A percentile compares a stretch with the other conserved stretches of the same genome.
These are phyloP conservation scores for Trissonchulus latispiculum DNA, from an alignment of 2,888 invertebrate genomes.

Conservation along the genomic window DNA sequence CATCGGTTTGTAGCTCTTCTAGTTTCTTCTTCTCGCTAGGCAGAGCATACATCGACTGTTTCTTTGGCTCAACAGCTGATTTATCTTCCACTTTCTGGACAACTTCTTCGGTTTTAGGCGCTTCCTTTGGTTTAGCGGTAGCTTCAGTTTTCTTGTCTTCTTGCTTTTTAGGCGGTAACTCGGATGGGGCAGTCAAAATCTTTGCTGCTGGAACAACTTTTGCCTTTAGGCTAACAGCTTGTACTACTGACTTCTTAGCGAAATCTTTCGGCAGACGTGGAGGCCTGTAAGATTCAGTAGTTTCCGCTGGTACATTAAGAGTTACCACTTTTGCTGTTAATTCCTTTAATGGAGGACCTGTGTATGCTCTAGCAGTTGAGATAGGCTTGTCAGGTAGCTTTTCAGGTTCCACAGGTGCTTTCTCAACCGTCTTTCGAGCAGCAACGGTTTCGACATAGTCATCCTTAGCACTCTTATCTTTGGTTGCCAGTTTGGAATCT, in stretches of 20 bases:
- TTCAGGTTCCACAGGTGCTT: too few species aligned
- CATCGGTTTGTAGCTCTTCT: not conserved
- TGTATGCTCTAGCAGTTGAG: too few species aligned
- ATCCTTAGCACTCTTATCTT: too few species aligned
- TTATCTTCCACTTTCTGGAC: not conserved
- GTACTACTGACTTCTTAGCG: slow-evolving; percentile 14
- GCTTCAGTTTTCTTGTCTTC: not conserved
- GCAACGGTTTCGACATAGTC: too few species aligned
- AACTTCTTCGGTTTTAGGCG: not conserved
- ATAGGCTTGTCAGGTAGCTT: too few species aligned
- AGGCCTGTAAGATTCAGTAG: not conserved
- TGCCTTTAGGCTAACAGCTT: not conserved
- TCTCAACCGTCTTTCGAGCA: too few species aligned
- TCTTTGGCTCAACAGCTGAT: not conserved
- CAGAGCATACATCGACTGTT: too few species aligned
- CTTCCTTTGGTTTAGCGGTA: not conserved
- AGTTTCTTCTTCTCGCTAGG: not conserved
- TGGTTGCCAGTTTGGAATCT: too few species aligned
- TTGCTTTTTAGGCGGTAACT: not conserved
- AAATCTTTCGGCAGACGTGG: not conserved
- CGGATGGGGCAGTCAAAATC: not conserved
- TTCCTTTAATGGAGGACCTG: too few species aligned
- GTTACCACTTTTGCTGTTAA: too few species aligned
- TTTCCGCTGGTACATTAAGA: too few species aligned
- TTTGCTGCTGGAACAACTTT: too few species aligned